Evolutionary conservation across 2,113 vertebrate genomes (phyloP), one percentile per base, ranked within the genome.

Genomic region (Sphyrna mokarran): DNA sequence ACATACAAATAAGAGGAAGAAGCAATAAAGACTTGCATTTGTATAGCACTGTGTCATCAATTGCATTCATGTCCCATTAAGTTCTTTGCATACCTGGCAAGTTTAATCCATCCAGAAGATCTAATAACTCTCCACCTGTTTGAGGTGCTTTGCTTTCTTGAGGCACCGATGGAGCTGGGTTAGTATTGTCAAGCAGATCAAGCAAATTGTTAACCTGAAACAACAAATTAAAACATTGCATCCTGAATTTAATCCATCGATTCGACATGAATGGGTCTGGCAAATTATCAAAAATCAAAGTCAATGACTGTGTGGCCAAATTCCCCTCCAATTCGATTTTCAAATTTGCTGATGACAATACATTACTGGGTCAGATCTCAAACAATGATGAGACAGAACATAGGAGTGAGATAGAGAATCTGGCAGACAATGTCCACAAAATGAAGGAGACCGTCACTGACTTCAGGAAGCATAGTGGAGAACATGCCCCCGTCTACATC

Each of bases 121-220:
- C 94, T 54, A 95, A 37, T 61, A 95, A 69, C 69, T 95, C 94
- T 95, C 94, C 94, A 43, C 94, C 69, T 54, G 94, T 54, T 72
- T 76, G 69, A 54, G 69, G 94, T 95, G 76, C 94, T 54, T 95
- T 95, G 43, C 40, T 95, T 95, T 72, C 94, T 54, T 95, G 68
- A 95, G 94, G 43, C 94, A 95, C 68, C 48, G 94, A 95, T 76
- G 40, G 23, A 72, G 94, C 26, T 72, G 94, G 94, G 40, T 76
- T 95, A 72, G 68, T 95, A 40, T 72, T 69, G 11, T 48, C 94
- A 29, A 95, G 94, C 43, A 95, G 69, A 54, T 95, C 94, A 69
- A 95, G 69, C 23, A 95, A 72, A 48, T 95, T 95, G 69, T 72
- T 95, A 48, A 95, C 94, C 94, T 95, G 94, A 72, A 95, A 95